These are phyloP conservation scores for Diacarnus erythraeanus DNA, from an alignment of 37 sponge, comb jelly and placozoan species.

Conservation along the genomic window DNA sequence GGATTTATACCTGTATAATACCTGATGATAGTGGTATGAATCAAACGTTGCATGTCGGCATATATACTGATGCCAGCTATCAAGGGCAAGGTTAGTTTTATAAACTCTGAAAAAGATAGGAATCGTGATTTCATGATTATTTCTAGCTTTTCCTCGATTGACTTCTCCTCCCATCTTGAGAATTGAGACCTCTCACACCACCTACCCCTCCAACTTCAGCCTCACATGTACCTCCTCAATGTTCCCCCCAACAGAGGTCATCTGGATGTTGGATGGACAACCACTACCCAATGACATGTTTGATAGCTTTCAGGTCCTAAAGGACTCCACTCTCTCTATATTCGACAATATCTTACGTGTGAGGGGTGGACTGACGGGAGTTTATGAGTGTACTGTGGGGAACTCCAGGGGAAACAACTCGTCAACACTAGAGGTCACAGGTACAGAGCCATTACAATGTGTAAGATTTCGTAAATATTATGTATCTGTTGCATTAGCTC, in stretches of 20 bases:
- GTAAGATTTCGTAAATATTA: background rate
- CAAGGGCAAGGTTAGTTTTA: conserved; percentile 7
- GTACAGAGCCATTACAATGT: background rate
- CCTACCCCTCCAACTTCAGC: conserved; percentile 24
- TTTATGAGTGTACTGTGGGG: conserved; percentile 20
- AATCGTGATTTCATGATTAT: background rate
- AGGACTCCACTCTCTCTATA: background rate
- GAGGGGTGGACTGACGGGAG: conserved; percentile 13
- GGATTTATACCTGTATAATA: conserved; percentile 37
- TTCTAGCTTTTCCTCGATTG: conserved; percentile 35
- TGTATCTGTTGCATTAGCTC: background rate
- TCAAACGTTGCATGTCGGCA: conserved; percentile 24
- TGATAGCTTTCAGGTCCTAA: background rate
- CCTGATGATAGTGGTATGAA: conserved; percentile 10
- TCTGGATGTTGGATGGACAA: conserved; percentile 42
- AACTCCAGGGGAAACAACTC: conserved; percentile 12
- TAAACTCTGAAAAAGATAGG: background rate
- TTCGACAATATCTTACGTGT: conserved; percentile 34
- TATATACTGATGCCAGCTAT: conserved; percentile 11
- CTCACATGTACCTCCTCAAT: conserved; percentile 36
- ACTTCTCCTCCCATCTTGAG: conserved; percentile 19
- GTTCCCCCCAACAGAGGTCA: conserved; percentile 41
- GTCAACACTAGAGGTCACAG: background rate
- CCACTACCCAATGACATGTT: background rate
- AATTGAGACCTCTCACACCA: conserved; percentile 17